Evolutionary conservation across 2,113 vertebrate species (phyloP).

Genomic region (Etia nguti): DNA sequence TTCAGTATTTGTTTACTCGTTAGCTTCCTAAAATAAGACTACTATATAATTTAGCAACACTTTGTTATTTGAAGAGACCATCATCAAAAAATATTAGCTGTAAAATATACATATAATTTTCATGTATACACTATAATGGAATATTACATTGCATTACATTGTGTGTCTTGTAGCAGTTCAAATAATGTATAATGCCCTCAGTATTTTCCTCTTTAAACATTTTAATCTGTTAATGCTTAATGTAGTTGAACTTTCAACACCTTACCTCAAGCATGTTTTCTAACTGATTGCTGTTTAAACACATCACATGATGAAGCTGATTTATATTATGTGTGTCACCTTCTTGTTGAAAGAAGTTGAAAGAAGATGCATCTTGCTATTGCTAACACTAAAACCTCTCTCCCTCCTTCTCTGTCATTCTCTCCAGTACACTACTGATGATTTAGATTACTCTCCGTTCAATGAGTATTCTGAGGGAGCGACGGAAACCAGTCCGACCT

Average conservation of each 20-base stretch:
- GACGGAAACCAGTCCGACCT: slow-evolving; percentile 78
- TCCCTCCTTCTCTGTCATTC: slow-evolving; percentile 57
- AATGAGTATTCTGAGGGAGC: slow-evolving; percentile 95
- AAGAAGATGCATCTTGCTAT: slow-evolving; percentile 33
- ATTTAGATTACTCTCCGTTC: slow-evolving; percentile 86
- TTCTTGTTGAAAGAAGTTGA: slow-evolving; percentile 18
- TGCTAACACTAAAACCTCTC: slow-evolving; percentile 64
- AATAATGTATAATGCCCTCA: not conserved
- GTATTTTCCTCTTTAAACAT: not conserved
- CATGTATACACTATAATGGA: not conserved
- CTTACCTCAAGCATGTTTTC: not conserved
- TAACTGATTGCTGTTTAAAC: not conserved
- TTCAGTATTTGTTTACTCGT: not conserved
- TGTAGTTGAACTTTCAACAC: not conserved
- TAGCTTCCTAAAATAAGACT: not conserved
- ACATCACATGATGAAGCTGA: slow-evolving; percentile 19
- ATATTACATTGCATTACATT: not conserved
- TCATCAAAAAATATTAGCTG: not conserved
- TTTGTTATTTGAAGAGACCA: not conserved
- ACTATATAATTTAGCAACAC: not conserved
- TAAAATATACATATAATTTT: not conserved
- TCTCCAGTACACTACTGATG: slow-evolving; percentile 87
- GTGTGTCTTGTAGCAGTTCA: not conserved
- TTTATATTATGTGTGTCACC: slow-evolving; percentile 11
- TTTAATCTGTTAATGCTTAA: not conserved